phyloP scores from a whole-genome alignment of 2,888 invertebrate genomes.

The Bursaphelenchus okinawaensis region DNA sequence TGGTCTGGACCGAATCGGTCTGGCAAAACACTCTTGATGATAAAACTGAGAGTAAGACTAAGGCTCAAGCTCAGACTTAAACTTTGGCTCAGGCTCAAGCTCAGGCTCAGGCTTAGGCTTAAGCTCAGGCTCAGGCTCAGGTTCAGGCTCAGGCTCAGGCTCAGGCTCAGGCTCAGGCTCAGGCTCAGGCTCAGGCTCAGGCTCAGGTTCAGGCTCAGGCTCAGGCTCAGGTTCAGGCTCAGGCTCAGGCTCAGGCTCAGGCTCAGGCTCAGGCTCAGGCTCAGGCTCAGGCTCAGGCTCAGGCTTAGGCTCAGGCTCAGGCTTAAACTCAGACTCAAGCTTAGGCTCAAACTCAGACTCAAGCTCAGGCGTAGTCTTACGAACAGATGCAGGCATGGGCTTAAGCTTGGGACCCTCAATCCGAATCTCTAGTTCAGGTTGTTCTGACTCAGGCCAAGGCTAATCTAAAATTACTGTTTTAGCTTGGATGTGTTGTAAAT shows the following conservation, averaged over 20 bases:
- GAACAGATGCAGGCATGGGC: too few species aligned
- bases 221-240: background rate
- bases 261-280: background rate
- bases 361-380: background rate
- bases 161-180: background rate
- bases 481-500: too few species aligned
- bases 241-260: background rate
- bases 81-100: too few species aligned
- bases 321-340: background rate
- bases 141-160: background rate
- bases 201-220: background rate
- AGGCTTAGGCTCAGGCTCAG: background rate
- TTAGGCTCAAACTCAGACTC: background rate
- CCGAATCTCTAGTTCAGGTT: too few species aligned
- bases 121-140: too few species aligned
- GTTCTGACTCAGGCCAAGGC: too few species aligned
- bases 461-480: too few species aligned
- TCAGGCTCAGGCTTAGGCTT: background rate
- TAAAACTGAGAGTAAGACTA: too few species aligned
- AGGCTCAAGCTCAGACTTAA: too few species aligned
- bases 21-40: too few species aligned
- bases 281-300: background rate
- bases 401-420: too few species aligned
- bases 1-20: too few species aligned
- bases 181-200: background rate